Base-by-base conservation (phyloP, 2,797 vertebrate genomes). In the Pitangus sulphuratus region DNA sequence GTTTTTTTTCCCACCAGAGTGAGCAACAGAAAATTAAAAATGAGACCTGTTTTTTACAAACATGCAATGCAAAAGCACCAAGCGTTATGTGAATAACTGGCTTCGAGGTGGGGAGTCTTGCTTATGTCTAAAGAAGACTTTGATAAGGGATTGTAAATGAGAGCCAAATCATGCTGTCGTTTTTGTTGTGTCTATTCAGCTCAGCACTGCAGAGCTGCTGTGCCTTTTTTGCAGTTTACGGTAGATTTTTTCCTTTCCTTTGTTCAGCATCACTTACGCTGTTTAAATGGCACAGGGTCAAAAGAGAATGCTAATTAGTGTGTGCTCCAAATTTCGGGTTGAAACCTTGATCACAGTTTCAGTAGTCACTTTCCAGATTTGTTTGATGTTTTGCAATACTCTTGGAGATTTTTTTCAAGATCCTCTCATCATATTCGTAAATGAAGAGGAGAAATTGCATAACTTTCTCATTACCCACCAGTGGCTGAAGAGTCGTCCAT, bases 401-500 rank as follows among this genome's bases (percentile, higher is more conserved):
- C 31, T 39, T 48, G 65, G 71, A 83, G 75, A 45, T 66, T 24
- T 80, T 82, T 77, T 57, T 53, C 48, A 74, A 74, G 47, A 37
- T 84, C 31, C 11, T 13, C 47, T 78, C 65, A 64, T 51, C 50
- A n/a, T 61, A n/a, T 35, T 86, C 12, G 48, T 71, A 69, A 90
- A 86, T 17, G 20, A 79, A 48, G 53, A 25, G 22, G 26, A 2
- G n/a, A 57, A 69, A 26, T 20, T 56, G 56, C 28, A 56, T 65
- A 75, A 81, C 53, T 44, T 42, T 44, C 8, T 61, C 8, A 4
- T 85, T 80, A 90, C 96, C 95, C 97, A 99, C 98, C 97, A 98
- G 98, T 31, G 98, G 99, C 13, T 94, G 95, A 54, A 98, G 90
- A 6, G 95, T 98, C 91, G 97, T 87, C 99, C 99, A 99, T 84